Evolutionary conservation across 1,140 invertebrate genomes (phyloP).

Genomic region (Akabosia matsudoensis): DNA sequence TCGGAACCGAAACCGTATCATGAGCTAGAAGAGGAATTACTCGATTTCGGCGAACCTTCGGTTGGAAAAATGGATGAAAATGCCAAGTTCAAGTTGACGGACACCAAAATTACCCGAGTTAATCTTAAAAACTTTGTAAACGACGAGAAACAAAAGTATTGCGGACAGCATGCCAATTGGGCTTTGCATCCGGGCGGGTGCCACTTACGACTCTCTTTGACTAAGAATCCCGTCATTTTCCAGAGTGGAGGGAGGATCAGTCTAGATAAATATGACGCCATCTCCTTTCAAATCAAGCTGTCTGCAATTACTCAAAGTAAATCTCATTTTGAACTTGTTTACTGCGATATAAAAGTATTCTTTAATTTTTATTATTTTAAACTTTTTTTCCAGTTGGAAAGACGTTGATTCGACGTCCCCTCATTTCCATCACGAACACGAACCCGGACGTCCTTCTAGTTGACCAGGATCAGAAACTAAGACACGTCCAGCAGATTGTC

Average conservation of each 20-base stretch:
- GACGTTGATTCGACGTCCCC: not conserved
- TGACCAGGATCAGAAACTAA: not conserved
- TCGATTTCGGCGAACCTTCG: too few species aligned
- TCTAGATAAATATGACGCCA: slow-evolving; percentile 8
- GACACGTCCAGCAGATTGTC: not conserved
- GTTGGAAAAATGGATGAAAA: too few species aligned
- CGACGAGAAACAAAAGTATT: too few species aligned
- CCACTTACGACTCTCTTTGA: not conserved
- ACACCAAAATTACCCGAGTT: too few species aligned
- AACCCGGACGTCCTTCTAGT: not conserved
- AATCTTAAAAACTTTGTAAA: too few species aligned
- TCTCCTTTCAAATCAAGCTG: not conserved
- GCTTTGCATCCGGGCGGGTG: not conserved
- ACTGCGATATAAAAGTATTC: not conserved
- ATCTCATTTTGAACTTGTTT: slow-evolving; percentile 4
- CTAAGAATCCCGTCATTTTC: not conserved
- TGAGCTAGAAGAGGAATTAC: too few species aligned
- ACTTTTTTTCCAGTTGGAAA: not conserved
- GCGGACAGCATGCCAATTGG: too few species aligned
- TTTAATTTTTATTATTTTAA: not conserved
- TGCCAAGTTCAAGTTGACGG: too few species aligned
- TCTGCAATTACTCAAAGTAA: not conserved
- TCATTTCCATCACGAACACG: not conserved
- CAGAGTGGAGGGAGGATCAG: not conserved
- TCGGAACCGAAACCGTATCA: too few species aligned